Conservation (phyloP, 64 coral and sea anemone genomes). For the Actinia tenebrosa region DNA sequence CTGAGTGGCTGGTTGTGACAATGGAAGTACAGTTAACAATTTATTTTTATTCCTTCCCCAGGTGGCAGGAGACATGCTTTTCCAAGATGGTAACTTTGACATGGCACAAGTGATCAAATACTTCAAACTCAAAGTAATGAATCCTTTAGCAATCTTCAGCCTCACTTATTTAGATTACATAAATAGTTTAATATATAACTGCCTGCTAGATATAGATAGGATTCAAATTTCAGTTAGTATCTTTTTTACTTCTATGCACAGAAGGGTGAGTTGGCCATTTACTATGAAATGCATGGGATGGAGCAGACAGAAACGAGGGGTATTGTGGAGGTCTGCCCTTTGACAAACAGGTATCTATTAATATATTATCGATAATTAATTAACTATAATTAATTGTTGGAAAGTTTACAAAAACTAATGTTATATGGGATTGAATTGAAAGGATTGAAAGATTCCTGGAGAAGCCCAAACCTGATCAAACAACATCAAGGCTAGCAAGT, state of each 20-base stretch:
- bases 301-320: conserved; percentile 22
- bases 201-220: too few species aligned
- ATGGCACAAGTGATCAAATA: conserved; percentile 38
- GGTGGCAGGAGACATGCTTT: conserved; percentile 47
- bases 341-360: conserved; percentile 9
- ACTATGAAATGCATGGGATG: conserved; percentile 21
- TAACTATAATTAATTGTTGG: too few species aligned
- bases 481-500: conserved; percentile 33
- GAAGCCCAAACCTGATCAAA: conserved; percentile 35
- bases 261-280: conserved; percentile 36
- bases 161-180: too few species aligned
- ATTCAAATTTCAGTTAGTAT: too few species aligned
- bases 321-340: conserved; percentile 28
- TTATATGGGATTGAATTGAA: not conserved
- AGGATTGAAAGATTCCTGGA: conserved; percentile 37
- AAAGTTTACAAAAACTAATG: too few species aligned
- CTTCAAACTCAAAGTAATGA: conserved; percentile 33
- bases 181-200: too few species aligned
- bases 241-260: not conserved
- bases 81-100: conserved; percentile 39
- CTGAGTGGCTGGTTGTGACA: too few species aligned
- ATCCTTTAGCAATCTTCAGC: too few species aligned
- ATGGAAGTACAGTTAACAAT: too few species aligned
- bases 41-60: not conserved
- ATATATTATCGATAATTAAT: too few species aligned